A percentile compares a stretch with the other conserved stretches of the same genome.
These are phyloP conservation scores for Erithacus rubecula DNA, from an alignment of 2,797 vertebrate species.

Conservation along the genomic window DNA sequence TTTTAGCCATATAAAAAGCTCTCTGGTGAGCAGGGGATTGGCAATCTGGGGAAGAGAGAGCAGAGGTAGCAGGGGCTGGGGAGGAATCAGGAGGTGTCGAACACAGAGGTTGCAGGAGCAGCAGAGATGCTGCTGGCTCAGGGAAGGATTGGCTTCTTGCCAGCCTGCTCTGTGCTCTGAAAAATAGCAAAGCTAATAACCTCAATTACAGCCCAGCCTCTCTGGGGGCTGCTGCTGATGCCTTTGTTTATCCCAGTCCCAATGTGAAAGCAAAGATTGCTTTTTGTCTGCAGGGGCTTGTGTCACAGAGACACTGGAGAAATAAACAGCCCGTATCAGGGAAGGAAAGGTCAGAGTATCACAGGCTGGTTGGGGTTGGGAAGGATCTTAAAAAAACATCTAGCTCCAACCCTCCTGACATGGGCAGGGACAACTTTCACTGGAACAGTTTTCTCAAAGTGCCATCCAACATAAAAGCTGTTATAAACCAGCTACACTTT, in stretches of 20 bases:
- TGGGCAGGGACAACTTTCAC: not conserved
- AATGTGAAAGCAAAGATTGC: constrained; percentile 12
- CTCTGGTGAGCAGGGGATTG: constrained; percentile 47
- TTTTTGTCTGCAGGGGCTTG: not conserved
- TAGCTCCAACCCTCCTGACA: not conserved
- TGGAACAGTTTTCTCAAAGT: not conserved
- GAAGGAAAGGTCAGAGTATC: not conserved
- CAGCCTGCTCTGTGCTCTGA: not conserved
- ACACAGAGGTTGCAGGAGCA: not conserved
- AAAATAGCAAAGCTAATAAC: constrained; percentile 62
- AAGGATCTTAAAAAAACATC: not conserved
- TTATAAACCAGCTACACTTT: fast-evolving
- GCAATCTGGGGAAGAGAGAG: not conserved
- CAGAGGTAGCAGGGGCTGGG: not conserved
- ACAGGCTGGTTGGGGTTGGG: not conserved
- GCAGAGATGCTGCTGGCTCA: not conserved
- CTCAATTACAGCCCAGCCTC: constrained; percentile 63
- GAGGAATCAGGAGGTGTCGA: not conserved
- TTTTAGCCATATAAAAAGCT: constrained; percentile 64
- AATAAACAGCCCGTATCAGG: not conserved
- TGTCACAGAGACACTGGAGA: not conserved
- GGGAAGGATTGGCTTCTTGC: not conserved
- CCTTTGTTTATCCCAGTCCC: constrained; percentile 52
- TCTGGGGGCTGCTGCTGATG: not conserved
- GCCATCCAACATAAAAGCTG: not conserved